A percentile compares a stretch with the other conserved stretches of the same genome.
Evolutionary conservation across 1,140 invertebrate species (phyloP).

Genomic region (Phocides pigmalion): DNA sequence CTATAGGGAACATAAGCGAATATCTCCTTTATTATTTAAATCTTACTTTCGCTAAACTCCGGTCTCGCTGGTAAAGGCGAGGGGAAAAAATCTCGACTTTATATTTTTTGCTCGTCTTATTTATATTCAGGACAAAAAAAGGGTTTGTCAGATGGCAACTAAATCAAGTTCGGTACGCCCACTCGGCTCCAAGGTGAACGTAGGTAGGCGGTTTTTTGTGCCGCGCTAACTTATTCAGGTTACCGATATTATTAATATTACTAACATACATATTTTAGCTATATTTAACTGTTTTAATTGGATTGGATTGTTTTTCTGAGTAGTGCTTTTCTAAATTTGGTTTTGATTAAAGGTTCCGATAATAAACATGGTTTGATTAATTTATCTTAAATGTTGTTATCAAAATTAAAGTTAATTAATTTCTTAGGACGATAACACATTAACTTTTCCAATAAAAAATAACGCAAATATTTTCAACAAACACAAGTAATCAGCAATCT

Average conservation of each 20-base stretch:
- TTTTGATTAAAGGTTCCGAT: background rate
- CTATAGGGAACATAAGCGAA: conserved; percentile 64
- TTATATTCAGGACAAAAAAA: conserved; percentile 82
- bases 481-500: too few relatives aligned
- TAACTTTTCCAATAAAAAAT: too few relatives aligned
- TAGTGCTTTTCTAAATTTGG: too few relatives aligned
- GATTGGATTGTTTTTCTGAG: background rate
- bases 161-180: conserved; percentile 78
- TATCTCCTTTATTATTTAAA: conserved; percentile 76
- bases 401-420: too few relatives aligned
- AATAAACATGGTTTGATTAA: background rate
- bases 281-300: background rate
- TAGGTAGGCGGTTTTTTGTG: conserved; percentile 66
- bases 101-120: conserved; percentile 77
- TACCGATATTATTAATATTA: conserved; percentile 62
- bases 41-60: conserved; percentile 76
- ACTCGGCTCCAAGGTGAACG: conserved; percentile 72
- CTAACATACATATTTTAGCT: conserved; percentile 46
- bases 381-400: too few relatives aligned
- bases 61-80: conserved; percentile 58
- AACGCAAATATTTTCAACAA: too few relatives aligned
- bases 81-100: conserved; percentile 68
- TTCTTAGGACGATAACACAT: background rate
- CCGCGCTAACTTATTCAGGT: conserved; percentile 54
- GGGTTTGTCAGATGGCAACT: conserved; percentile 79